Base-by-base conservation (phyloP, 2,888 invertebrate species). In the Drosophila rubida region DNA sequence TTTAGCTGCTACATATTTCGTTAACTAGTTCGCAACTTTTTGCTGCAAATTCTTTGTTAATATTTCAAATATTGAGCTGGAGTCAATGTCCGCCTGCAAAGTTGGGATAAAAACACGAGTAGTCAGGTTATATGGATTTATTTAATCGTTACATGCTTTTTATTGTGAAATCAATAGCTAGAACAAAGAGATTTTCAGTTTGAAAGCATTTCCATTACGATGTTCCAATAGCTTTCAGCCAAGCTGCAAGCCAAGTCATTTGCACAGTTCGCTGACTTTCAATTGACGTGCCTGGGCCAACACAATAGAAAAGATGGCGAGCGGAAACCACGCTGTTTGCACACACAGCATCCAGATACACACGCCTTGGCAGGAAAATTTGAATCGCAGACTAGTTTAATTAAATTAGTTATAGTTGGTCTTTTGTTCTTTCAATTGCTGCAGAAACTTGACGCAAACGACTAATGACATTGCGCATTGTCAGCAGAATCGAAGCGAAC, bases 211-310 rank as follows among this genome's bases (percentile, higher is more conserved):
- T 66, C 30, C 46, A 69, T 57, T 64, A 14, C n/a, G 39, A 14
- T 54, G 62, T 59, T 65, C 67, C 46, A 79, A 79, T 65, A 54
- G 44, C 53, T 51, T 60, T 53, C 61, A 25, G 58, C n/a, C n/a
- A n/a, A n/a, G n/a, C 41, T 58, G 53, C n/a, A 42, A 39, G 57
- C 22, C 59, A 39, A 61, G 13, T 50, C 59, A 61, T 58, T 61
- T 51, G 45, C 62, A 71, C 80, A 78, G 80, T 80, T 81, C 75
- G 57, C 63, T 69, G 80, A 49, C 66, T 71, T 14, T 50, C 41
- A 66, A 80, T 85, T 69, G 78, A 69, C 63, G 62, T 64, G 48
- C 25, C 11, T 19, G 14, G 27, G 23, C 37, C 23, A 71, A 54
- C 39, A 67, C 39, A 67, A 54, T 30, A 25, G 23, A 5, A 14